phyloP scores from a whole-genome alignment of 2,888 invertebrate species.

The Drosophila parthenogenetica region DNA sequence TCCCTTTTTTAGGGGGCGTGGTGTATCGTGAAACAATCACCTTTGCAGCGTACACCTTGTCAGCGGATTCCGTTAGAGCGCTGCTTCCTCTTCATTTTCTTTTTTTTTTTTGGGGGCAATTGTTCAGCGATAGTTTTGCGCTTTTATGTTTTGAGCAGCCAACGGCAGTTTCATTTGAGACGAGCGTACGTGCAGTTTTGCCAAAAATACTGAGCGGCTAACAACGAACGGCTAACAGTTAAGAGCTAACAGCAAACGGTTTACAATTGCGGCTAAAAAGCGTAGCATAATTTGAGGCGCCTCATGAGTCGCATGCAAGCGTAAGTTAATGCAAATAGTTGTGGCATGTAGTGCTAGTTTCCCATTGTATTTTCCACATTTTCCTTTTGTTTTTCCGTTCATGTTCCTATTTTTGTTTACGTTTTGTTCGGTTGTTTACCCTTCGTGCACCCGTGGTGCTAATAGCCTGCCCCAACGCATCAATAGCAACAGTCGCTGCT shows the following conservation, averaged over 20 bases:
- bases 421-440: constrained; percentile 8
- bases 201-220: constrained; percentile 31
- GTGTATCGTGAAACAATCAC: constrained; percentile 59
- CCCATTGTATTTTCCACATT: not conserved
- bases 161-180: constrained; percentile 69
- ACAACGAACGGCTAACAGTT: constrained; percentile 8
- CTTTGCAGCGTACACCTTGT: constrained; percentile 61
- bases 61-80: constrained; percentile 44
- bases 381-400: constrained; percentile 4
- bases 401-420: constrained; percentile 7
- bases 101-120: constrained; percentile 14
- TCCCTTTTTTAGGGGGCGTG: constrained; percentile 6
- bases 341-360: too few relatives aligned
- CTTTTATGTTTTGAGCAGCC: constrained; percentile 65
- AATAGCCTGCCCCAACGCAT: constrained; percentile 45
- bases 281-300: constrained; percentile 69
- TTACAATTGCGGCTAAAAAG: constrained; percentile 4
- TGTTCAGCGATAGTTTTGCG: constrained; percentile 60
- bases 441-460: constrained; percentile 60
- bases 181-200: constrained; percentile 75
- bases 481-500: constrained; percentile 33
- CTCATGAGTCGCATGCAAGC: constrained; percentile 81
- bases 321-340: constrained; percentile 73
- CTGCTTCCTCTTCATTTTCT: constrained; percentile 36
- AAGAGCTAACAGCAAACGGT: constrained; percentile 1